Conservation (phyloP, 2,888 invertebrate species). For the Desoria tigrina region DNA sequence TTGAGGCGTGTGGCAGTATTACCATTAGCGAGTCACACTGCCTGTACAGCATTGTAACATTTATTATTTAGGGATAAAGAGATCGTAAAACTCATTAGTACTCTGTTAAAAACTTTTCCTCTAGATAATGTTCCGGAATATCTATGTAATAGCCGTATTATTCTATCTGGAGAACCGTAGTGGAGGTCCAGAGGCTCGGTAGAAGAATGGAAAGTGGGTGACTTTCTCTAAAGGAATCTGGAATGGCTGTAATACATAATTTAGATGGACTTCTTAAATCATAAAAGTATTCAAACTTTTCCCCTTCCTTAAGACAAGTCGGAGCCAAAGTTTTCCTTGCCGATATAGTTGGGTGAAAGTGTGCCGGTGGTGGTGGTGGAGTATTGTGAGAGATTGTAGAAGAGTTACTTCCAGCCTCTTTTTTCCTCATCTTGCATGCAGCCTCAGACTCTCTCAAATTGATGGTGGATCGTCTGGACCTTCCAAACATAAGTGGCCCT, state of each 20-base stretch:
- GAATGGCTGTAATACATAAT: conserved; percentile 21
- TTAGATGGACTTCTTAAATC: conserved; percentile 25
- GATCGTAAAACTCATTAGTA: conserved; percentile 23
- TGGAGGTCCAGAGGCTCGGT: no score
- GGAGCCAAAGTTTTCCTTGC: no score
- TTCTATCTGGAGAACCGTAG: no score
- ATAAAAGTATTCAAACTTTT: conserved; percentile 25
- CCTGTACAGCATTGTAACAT: conserved; percentile 7
- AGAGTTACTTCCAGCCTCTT: conserved; percentile 1
- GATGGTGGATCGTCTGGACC: conserved; percentile 4
- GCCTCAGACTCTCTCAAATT: conserved; percentile 5
- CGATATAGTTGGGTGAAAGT: no score
- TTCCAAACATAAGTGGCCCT: conserved; percentile 7
- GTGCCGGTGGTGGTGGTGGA: no score
- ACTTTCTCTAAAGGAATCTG: conserved; percentile 11
- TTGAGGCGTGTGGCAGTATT: no score
- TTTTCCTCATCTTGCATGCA: conserved; percentile 13
- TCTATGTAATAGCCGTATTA: background rate
- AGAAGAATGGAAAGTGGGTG: conserved; percentile 1
- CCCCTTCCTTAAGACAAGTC: background rate
- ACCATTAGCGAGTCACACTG: no score
- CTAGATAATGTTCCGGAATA: background rate
- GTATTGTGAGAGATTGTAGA: background rate
- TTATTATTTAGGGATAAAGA: conserved; percentile 20
- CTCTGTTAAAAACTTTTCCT: conserved; percentile 20